These are phyloP conservation scores for Etheostoma spectabile DNA, from an alignment of 2,113 vertebrate species.

Conservation along the genomic window DNA sequence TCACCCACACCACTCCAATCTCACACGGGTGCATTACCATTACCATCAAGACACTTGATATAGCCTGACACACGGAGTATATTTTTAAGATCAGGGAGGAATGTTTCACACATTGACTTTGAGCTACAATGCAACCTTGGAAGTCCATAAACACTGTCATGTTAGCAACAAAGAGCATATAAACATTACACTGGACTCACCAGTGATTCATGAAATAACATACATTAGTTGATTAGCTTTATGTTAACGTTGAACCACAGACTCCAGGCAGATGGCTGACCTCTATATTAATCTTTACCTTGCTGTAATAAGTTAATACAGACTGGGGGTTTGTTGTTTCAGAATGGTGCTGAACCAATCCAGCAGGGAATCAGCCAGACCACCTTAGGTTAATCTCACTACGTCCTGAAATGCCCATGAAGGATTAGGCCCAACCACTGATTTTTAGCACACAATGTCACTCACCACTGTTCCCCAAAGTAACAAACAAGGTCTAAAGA, in stretches of 20 bases:
- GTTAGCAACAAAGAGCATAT: neutral
- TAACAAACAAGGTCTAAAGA: constrained; percentile 35
- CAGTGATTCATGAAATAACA: constrained; percentile 8
- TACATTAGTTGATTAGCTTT: constrained; percentile 39
- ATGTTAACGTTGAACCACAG: constrained; percentile 25
- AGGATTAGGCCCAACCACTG: constrained; percentile 75
- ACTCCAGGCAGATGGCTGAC: constrained; percentile 62
- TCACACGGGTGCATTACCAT: constrained; percentile 28
- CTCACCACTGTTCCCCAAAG: constrained; percentile 40
- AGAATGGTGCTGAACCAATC: constrained; percentile 53
- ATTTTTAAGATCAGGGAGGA: neutral
- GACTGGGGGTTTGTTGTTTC: constrained; percentile 52
- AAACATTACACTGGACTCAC: neutral
- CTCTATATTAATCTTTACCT: constrained; percentile 49
- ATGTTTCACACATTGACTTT: constrained; percentile 16
- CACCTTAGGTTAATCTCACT: constrained; percentile 83
- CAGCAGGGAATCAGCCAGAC: constrained; percentile 73
- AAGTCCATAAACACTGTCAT: neutral
- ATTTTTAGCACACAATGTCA: constrained; percentile 70
- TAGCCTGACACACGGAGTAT: neutral
- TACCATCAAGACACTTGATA: constrained; percentile 5
- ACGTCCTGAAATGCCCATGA: constrained; percentile 71
- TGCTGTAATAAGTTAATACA: constrained; percentile 59
- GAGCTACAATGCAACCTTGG: neutral
- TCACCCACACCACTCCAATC: constrained; percentile 44